Base-by-base conservation (phyloP, 2,888 invertebrate species). In the Morpho achilles region DNA sequence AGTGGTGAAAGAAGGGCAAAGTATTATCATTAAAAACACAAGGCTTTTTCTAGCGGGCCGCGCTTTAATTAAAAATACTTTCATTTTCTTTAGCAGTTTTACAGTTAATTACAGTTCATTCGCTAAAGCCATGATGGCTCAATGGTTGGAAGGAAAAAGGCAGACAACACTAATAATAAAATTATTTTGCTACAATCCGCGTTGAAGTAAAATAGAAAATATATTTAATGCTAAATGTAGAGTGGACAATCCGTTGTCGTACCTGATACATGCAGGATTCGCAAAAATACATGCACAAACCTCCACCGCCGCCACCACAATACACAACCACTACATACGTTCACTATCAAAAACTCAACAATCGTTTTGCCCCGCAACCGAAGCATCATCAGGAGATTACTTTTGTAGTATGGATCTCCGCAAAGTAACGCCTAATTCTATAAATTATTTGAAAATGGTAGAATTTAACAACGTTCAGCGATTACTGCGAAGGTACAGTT, bases 41-140 rank as follows among this genome's bases (percentile, higher is more conserved):
- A 69, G 72, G 74, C 76, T 9, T 79, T 80, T 82, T 81, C 78
- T 74, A 72, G 68, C 70, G 71, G 72, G 32, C 16, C 74, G 73
- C 74, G 69, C 73, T 78, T 84, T 85, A 85, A 86, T 86, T 84
- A 84, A 80, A 80, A 78, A 79, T 77, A 75, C 73, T 81, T 81
- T 77, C 72, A 76, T 76, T 71, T 73, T 71, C 67, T 69, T 71
- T 71, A 77, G 79, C 74, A 79, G 82, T 79, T 83, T 82, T 75
- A 70, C 68, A 74, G 80, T 80, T 84, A 82, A 84, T 85, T 79
- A 83, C 76, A 74, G 80, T 80, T 77, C 79, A 82, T 80, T 73
- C 71, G 72, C 70, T 70, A 75, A 69, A 73, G 75, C 80, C 77
- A 76, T 82, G 32, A 32, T 32, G 3, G 3, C 74, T 76, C 74